Conservation (phyloP, 1,140 invertebrate genomes). For the Drosophila guanche region DNA sequence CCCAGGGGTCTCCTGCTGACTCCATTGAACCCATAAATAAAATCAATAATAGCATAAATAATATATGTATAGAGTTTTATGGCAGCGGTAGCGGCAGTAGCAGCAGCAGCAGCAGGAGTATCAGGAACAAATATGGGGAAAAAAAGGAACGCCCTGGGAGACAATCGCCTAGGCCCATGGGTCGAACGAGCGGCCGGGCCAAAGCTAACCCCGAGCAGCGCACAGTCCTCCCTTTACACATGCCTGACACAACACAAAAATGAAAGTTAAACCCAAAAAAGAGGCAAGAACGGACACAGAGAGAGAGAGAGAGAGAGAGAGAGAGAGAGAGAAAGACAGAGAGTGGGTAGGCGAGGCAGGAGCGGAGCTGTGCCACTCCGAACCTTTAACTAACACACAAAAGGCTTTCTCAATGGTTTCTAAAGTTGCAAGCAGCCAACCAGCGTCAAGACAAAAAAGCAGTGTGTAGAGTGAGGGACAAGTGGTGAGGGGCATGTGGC, state of each 20-base stretch:
- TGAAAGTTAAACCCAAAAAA: constrained; percentile 54
- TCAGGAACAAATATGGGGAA: constrained; percentile 16
- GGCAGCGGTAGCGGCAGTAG: constrained; percentile 1
- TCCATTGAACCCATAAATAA: constrained; percentile 64
- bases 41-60: constrained; percentile 82
- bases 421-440: constrained; percentile 55
- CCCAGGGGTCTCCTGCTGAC: constrained; percentile 32
- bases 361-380: constrained; percentile 16
- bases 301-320: constrained; percentile 1
- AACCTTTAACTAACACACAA: constrained; percentile 59
- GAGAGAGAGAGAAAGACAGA: constrained; percentile 11
- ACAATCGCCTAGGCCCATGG: constrained; percentile 73
- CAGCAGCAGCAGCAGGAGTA: not conserved
- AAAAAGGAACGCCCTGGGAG: constrained; percentile 37
- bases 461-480: constrained; percentile 7
- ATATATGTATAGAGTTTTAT: constrained; percentile 61
- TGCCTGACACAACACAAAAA: constrained; percentile 68
- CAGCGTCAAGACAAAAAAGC: constrained; percentile 25
- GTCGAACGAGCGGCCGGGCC: constrained; percentile 59
- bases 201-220: constrained; percentile 40
- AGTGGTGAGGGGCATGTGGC: constrained; percentile 30
- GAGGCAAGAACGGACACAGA: constrained; percentile 3
- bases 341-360: not conserved
- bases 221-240: constrained; percentile 48
- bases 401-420: constrained; percentile 69